Evolutionary conservation across 2,888 invertebrate genomes (phyloP).

Genomic region (Sphaerophoria rueppellii): DNA sequence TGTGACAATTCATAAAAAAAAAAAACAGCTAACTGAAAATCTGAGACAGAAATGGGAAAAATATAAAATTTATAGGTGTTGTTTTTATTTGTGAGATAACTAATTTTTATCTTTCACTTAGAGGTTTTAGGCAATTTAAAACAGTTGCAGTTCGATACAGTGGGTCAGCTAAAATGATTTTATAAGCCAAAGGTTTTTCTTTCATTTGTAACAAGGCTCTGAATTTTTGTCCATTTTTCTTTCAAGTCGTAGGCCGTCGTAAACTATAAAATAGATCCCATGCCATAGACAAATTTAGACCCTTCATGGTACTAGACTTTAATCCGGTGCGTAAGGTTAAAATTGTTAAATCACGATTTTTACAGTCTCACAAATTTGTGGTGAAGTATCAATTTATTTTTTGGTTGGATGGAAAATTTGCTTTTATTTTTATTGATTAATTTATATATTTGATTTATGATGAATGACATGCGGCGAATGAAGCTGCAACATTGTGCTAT

Average conservation of each 20-base stretch:
- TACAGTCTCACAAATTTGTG: conserved; percentile 12
- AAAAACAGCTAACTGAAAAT: background rate
- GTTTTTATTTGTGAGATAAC: conserved; percentile 49
- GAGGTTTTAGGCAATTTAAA: conserved; percentile 25
- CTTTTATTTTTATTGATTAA: conserved; percentile 3
- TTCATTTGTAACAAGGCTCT: background rate
- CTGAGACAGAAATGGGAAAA: conserved; percentile 11
- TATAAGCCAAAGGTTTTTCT: background rate
- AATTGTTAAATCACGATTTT: conserved; percentile 59
- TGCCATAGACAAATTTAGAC: too few species aligned
- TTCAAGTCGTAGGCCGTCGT: too few species aligned
- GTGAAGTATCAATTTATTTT: background rate
- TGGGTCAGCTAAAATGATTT: background rate
- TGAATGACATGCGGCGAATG: conserved; percentile 38
- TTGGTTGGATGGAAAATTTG: background rate
- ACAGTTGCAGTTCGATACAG: conserved; percentile 3
- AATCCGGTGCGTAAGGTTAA: conserved; percentile 26
- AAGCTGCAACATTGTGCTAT: conserved; percentile 44
- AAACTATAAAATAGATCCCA: too few species aligned
- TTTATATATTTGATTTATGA: conserved; percentile 50
- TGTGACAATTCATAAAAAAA: conserved; percentile 36
- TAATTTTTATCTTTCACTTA: conserved; percentile 44
- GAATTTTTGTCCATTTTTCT: too few species aligned
- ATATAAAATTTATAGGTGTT: conserved; percentile 26
- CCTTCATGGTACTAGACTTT: conserved; percentile 5